Evolutionary conservation across 2,888 invertebrate genomes (phyloP).

Genomic region (Pseudococcus longispinus): DNA sequence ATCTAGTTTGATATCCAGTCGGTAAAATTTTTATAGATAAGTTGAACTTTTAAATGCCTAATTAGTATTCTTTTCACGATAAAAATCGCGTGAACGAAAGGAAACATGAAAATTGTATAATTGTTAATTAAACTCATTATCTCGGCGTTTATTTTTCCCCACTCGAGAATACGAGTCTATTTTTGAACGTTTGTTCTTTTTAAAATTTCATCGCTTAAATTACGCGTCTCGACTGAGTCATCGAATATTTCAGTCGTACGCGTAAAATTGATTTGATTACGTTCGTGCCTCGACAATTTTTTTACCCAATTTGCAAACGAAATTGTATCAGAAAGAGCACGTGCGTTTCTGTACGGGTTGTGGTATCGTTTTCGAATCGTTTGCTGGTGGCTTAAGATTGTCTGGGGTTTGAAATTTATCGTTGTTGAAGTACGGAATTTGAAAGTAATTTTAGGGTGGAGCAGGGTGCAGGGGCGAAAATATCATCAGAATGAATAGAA

Average conservation of each 20-base stretch:
- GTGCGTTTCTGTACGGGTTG: background rate
- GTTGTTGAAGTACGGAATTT: background rate
- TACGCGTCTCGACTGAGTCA: background rate
- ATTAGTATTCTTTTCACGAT: constrained; percentile 33
- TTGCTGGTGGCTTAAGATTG: background rate
- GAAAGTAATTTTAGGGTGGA: background rate
- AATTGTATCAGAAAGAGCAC: background rate
- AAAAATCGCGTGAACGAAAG: constrained; percentile 37
- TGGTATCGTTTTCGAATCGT: background rate
- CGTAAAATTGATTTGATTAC: background rate
- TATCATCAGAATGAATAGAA: background rate
- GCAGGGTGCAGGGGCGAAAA: background rate
- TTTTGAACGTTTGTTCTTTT: background rate
- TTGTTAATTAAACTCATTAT: constrained; percentile 47
- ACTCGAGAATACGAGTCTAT: background rate
- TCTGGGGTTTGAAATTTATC: background rate
- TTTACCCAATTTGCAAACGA: background rate
- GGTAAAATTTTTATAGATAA: constrained; percentile 33
- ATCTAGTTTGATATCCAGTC: background rate
- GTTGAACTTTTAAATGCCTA: constrained; percentile 20
- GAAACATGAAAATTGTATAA: constrained; percentile 16
- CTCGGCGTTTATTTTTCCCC: constrained; percentile 11
- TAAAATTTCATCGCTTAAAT: background rate
- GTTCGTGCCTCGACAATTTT: background rate
- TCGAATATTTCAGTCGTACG: background rate